Base-by-base conservation (phyloP, 2,888 invertebrate genomes). In the Ennomos quercinarius region DNA sequence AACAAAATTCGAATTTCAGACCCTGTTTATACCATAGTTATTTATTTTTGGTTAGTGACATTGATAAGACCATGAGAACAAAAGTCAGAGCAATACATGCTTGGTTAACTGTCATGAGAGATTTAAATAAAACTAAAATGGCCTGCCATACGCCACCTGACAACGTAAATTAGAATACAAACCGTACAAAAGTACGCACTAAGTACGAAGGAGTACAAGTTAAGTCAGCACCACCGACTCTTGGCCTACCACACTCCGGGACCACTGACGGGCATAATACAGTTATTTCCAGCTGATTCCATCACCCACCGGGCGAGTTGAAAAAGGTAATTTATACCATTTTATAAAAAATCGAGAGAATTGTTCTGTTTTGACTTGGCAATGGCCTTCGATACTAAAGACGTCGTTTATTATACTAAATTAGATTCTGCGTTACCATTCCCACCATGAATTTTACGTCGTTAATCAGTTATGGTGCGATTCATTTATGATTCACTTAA, bases 131-230 rank as follows among this genome's bases (percentile, higher is more conserved):
- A 76, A 77, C 59, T 81, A 81, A 68, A 76, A 83, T 81, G 78
- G 81, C 87, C 85, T 84, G 85, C 91, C 87, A 89, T 93, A 91
- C 93, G 93, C 93, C 81, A 89, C 93, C 90, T 93, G 93, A 93
- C 92, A 76, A 72, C 67, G 71, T 77, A 56, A 67, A 61, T 72
- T 74, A 63, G 27, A 27, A 27, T 27, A 27, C 27, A 72, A 70
- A 59, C 58, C 42, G 59, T 64, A 64, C 61, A 37, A 52, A 51
- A 27, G 63, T 67, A 67, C 64, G 27, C 27, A 61, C 58, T 50
- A 50, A 52, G 64, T 72, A 68, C 71, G 68, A 74, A 64, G 60
- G 55, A 60, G 77, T 76, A 71, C 72, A 70, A 63, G 70, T 76
- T 74, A 79, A 82, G 87, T 85, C 88, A 89, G 86, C 89, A 89